A percentile compares a stretch with the other conserved stretches of the same genome.
phyloP scores from a whole-genome alignment of 2,797 vertebrate genomes.

The Hemitrygon akajei region DNA sequence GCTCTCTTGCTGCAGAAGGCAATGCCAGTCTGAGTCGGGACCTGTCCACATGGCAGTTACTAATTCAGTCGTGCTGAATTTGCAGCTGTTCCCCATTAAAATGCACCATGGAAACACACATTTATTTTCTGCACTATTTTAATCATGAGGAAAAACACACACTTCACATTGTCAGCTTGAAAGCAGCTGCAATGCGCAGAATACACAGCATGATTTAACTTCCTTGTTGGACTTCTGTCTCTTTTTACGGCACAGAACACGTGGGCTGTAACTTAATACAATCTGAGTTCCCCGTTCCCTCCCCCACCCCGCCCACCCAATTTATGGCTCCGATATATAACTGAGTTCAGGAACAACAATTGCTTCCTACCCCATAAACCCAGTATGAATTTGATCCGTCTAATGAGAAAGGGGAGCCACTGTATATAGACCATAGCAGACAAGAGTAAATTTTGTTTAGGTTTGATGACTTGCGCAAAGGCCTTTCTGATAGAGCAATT shows the following conservation, averaged over 20 bases:
- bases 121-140: slow-evolving; percentile 35
- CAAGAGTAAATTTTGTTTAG: background rate
- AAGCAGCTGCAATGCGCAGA: slow-evolving; percentile 34
- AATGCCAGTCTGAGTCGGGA: background rate
- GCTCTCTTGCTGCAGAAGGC: background rate
- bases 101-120: slow-evolving; percentile 33
- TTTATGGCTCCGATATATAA: background rate
- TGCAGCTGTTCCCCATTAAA: slow-evolving; percentile 37
- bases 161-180: slow-evolving; percentile 34
- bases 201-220: slow-evolving; percentile 30
- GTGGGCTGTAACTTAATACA: slow-evolving; percentile 5
- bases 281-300: background rate
- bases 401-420: background rate
- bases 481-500: background rate
- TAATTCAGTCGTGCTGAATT: slow-evolving; percentile 17
- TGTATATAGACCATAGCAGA: background rate
- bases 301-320: background rate
- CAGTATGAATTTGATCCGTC: background rate
- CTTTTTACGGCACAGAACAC: background rate
- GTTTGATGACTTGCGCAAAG: background rate
- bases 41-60: slow-evolving; percentile 25
- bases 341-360: background rate
- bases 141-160: slow-evolving; percentile 31
- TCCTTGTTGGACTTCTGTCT: slow-evolving; percentile 5
- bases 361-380: background rate